A percentile compares a stretch with the other conserved stretches of the same genome.
phyloP scores from a whole-genome alignment of 2,888 invertebrate genomes.

The Scaptomyza tumidula region DNA sequence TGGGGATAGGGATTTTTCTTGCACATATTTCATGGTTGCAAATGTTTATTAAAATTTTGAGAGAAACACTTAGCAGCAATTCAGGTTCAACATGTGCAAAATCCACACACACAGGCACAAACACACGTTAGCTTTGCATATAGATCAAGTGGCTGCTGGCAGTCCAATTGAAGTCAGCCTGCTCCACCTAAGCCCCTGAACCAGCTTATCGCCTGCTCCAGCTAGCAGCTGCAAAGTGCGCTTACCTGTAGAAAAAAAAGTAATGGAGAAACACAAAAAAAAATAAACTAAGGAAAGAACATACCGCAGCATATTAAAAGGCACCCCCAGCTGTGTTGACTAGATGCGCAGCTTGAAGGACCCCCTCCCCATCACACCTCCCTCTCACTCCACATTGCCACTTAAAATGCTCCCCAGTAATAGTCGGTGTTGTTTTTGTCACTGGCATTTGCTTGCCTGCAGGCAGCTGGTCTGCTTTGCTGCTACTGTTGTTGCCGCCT shows the following conservation, averaged over 20 bases:
- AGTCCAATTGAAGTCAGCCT: background rate
- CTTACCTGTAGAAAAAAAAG: constrained; percentile 43
- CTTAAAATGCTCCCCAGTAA: constrained; percentile 54
- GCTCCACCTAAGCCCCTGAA: constrained; percentile 14
- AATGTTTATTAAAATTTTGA: constrained; percentile 66
- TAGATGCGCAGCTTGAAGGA: constrained; percentile 40
- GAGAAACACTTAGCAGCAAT: constrained; percentile 37
- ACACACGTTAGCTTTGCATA: constrained; percentile 55
- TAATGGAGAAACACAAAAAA: constrained; percentile 10
- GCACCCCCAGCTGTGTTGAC: constrained; percentile 64
- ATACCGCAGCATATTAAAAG: constrained; percentile 79
- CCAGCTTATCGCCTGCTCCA: constrained; percentile 65
- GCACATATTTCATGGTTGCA: constrained; percentile 50
- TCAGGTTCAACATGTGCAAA: constrained; percentile 71
- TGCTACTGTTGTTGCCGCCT: constrained; percentile 36
- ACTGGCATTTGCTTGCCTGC: constrained; percentile 54
- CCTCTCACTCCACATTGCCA: constrained; percentile 34
- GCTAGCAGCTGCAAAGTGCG: constrained; percentile 72
- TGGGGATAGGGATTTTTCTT: constrained; percentile 23
- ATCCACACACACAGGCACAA: constrained; percentile 36
- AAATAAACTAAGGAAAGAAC: constrained; percentile 52
- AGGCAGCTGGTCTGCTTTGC: constrained; percentile 31
- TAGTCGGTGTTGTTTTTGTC: constrained; percentile 27
- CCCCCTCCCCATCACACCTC: background rate
- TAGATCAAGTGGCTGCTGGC: constrained; percentile 57